Conservation (phyloP, 2,888 invertebrate genomes). For the Allolobophora icterica region DNA sequence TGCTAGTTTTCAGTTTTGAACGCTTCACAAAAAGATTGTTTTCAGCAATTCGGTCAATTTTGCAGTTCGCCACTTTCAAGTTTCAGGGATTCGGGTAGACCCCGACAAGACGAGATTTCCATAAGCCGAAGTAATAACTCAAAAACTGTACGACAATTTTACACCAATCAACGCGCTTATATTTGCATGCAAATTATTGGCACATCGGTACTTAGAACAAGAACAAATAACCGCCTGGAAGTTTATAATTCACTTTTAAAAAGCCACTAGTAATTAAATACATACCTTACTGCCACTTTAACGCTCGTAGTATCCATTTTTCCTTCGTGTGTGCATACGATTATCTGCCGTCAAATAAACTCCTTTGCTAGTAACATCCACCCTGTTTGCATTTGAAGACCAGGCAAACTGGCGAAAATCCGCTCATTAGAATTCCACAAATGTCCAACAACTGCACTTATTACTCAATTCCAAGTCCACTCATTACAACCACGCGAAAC, state of each 20-base stretch:
- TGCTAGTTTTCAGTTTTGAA: too few species aligned
- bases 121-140: not conserved
- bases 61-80: too few species aligned
- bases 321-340: constrained; percentile 14
- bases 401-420: not conserved
- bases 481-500: too few species aligned
- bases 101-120: not conserved
- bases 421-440: not conserved
- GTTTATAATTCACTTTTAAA: not conserved
- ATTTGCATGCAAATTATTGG: not conserved
- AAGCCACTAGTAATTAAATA: not conserved
- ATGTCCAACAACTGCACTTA: not conserved
- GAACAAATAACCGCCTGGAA: not conserved
- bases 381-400: not conserved
- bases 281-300: constrained; percentile 39
- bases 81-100: too few species aligned
- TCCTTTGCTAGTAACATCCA: not conserved
- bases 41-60: too few species aligned
- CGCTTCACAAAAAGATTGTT: too few species aligned
- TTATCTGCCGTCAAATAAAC: too few species aligned
- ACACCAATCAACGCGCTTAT: not conserved
- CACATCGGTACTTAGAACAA: not conserved
- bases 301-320: constrained; percentile 41
- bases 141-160: not conserved
- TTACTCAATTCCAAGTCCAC: not conserved